phyloP scores from a whole-genome alignment of 2,113 vertebrate genomes.

The Typhlomys cinereus region DNA sequence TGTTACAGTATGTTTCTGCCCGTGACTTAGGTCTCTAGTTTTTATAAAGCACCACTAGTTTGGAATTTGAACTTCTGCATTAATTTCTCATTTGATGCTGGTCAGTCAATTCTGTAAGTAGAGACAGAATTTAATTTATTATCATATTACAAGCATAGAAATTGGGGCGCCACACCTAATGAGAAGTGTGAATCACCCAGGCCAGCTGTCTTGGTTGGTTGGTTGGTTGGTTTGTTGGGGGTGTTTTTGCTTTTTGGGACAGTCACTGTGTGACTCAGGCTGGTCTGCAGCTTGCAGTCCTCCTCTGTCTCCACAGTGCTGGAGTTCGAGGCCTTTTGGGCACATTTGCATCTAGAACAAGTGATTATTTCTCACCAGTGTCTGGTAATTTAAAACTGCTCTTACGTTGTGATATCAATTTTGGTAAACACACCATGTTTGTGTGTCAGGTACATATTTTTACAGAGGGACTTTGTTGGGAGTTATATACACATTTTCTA shows the following conservation, averaged over 20 bases:
- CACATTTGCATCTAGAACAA: not conserved
- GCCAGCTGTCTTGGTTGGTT: no score
- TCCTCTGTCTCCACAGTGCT: not conserved
- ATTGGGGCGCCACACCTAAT: not conserved
- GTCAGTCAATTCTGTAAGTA: not conserved
- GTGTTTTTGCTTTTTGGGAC: not conserved
- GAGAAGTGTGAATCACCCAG: not conserved
- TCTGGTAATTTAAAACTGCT: not conserved
- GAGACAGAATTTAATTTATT: not conserved
- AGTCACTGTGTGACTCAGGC: not conserved
- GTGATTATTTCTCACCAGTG: not conserved
- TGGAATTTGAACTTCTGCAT: not conserved
- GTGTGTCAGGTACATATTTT: not conserved
- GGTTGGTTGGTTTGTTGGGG: no score
- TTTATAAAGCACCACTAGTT: not conserved
- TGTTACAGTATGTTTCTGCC: not conserved
- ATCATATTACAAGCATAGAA: not conserved
- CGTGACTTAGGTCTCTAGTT: not conserved
- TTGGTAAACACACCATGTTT: not conserved
- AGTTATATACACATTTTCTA: not conserved
- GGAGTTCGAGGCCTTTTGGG: not conserved
- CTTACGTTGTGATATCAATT: not conserved
- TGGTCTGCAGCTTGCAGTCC: not conserved
- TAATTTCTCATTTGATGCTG: conserved; percentile 11
- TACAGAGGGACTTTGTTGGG: not conserved